phyloP scores from a whole-genome alignment of 2,797 vertebrate genomes.

The Lacerta viridis region DNA sequence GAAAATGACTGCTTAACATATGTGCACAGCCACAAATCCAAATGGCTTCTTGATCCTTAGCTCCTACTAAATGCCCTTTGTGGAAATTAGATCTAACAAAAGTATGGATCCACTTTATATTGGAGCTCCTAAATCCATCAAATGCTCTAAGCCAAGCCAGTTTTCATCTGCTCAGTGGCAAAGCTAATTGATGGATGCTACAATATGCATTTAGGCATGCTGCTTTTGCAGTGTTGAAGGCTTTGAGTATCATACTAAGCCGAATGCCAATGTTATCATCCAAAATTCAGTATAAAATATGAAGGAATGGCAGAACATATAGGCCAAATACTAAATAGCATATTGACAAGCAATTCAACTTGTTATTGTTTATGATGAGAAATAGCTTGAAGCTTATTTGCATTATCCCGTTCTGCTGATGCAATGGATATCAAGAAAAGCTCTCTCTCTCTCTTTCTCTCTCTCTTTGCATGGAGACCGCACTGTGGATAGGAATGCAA shows the following conservation, averaged over 20 bases:
- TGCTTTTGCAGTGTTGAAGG: background rate
- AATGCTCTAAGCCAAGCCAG: background rate
- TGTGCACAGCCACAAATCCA: background rate
- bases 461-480: background rate
- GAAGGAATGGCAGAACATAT: background rate
- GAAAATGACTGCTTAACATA: background rate
- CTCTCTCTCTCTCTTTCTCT: background rate
- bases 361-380: background rate
- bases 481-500: background rate
- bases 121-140: slow-evolving; percentile 7
- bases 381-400: background rate
- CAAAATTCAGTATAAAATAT: background rate
- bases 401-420: background rate
- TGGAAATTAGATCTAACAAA: slow-evolving; percentile 1
- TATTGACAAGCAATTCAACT: background rate
- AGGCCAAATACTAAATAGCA: background rate
- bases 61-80: background rate
- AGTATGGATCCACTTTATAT: slow-evolving; percentile 8
- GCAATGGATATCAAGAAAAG: background rate
- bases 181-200: background rate
- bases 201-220: background rate
- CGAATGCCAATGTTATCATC: slow-evolving; percentile 13
- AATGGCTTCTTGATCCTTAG: background rate
- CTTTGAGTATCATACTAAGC: background rate
- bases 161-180: slow-evolving; percentile 4